Evolutionary conservation across 2,113 vertebrate genomes (phyloP).

Genomic region (Thryonomys swinderianus): DNA sequence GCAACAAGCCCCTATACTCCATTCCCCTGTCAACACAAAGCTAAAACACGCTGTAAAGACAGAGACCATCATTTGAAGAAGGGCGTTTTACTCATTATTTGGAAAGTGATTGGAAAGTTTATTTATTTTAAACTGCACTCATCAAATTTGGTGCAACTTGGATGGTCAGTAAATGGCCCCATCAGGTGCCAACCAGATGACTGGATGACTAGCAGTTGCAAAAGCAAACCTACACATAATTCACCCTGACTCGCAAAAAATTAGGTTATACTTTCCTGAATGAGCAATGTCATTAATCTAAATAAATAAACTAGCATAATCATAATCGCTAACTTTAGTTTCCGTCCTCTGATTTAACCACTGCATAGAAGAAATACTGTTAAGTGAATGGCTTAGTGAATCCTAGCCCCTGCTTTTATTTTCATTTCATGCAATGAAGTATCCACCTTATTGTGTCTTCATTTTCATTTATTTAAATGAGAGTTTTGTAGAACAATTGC

Average conservation of each 20-base stretch:
- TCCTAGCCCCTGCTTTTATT: not conserved
- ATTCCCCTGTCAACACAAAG: constrained; percentile 43
- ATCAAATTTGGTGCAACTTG: not conserved
- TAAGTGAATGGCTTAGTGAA: not conserved
- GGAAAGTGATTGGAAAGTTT: not conserved
- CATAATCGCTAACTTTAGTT: not conserved
- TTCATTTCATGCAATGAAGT: not conserved
- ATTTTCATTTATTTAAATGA: constrained; percentile 3
- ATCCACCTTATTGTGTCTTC: not conserved
- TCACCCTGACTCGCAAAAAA: not conserved
- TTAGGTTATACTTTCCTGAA: not conserved
- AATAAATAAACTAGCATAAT: not conserved
- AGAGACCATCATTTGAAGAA: not conserved
- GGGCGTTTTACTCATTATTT: not conserved
- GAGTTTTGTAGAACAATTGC: not conserved
- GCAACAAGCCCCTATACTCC: constrained; percentile 45
- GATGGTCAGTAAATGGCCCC: not conserved
- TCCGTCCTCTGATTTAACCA: not conserved
- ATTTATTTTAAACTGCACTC: constrained; percentile 5
- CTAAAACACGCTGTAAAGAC: not conserved
- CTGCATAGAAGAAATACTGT: not conserved
- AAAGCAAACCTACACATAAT: not conserved
- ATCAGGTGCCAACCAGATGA: not conserved
- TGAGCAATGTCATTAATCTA: not conserved
- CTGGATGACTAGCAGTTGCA: not conserved